phyloP scores from a whole-genome alignment of 2,888 invertebrate species.

The Rhamphomyia laevipes region DNA sequence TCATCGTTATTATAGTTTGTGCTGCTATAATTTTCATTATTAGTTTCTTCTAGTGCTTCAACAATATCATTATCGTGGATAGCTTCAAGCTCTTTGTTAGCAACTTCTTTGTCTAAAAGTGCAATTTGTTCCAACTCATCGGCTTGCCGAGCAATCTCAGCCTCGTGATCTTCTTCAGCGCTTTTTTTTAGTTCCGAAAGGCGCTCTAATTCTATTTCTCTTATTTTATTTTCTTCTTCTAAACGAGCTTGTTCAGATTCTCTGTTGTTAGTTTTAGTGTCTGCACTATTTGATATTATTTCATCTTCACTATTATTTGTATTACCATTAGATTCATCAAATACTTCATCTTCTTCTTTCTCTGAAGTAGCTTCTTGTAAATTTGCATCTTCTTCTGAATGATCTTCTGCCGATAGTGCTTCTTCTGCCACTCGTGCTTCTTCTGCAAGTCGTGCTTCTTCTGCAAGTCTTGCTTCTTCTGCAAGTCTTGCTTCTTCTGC shows the following conservation, averaged over 20 bases:
- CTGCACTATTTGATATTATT: too few species aligned
- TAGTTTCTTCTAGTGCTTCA: too few species aligned
- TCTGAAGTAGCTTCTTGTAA: too few species aligned
- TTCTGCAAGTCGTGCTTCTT: not conserved
- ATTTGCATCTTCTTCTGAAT: not conserved
- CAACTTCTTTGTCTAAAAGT: conserved; percentile 43
- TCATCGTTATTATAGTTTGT: too few species aligned
- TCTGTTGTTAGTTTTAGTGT: not conserved
- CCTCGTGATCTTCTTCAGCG: conserved; percentile 45
- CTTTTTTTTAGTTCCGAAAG: conserved; percentile 38
- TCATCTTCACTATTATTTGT: too few species aligned
- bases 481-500: not conserved
- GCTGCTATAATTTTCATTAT: too few species aligned
- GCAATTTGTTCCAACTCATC: conserved; percentile 57
- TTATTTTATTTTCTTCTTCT: conserved; percentile 32
- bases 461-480: not conserved
- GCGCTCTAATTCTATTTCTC: conserved; percentile 39
- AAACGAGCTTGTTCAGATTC: conserved; percentile 17
- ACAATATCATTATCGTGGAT: too few species aligned
- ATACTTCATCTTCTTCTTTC: not conserved
- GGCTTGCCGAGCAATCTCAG: conserved; percentile 57
- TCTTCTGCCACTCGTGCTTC: not conserved
- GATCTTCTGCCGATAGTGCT: not conserved
- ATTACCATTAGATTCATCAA: too few species aligned
- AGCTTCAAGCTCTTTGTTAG: too few species aligned